phyloP scores from a whole-genome alignment of 2,888 invertebrate species.

The Dermolepida albohirtum region DNA sequence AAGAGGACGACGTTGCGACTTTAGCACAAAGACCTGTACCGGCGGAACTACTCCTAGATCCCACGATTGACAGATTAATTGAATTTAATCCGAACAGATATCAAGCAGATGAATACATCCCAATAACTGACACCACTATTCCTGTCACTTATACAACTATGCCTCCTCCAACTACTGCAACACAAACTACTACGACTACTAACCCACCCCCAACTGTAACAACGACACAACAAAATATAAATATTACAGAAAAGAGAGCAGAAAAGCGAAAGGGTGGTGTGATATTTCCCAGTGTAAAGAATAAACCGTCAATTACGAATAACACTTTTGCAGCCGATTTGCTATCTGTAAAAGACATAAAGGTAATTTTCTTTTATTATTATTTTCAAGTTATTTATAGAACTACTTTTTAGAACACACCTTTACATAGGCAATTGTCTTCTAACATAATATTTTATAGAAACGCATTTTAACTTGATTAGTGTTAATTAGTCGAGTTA shows the following conservation, averaged over 20 bases:
- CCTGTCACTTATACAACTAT: constrained; percentile 61
- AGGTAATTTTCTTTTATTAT: constrained; percentile 69
- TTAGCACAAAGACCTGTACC: constrained; percentile 81
- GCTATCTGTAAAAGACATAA: constrained; percentile 80
- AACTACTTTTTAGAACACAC: neutral
- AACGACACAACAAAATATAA: constrained; percentile 49
- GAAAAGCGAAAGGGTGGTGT: constrained; percentile 81
- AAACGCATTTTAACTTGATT: constrained; percentile 24
- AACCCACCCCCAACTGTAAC: constrained; percentile 49
- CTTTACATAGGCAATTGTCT: constrained; percentile 8
- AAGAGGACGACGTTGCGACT: constrained; percentile 85
- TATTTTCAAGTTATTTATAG: neutral
- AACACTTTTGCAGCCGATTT: constrained; percentile 86
- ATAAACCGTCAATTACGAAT: constrained; percentile 82
- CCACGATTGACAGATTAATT: constrained; percentile 82
- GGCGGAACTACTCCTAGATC: constrained; percentile 79
- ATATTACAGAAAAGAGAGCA: constrained; percentile 65
- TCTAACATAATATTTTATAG: constrained; percentile 10
- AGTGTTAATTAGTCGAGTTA: constrained; percentile 15
- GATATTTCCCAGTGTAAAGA: constrained; percentile 92
- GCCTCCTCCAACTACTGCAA: constrained; percentile 64
- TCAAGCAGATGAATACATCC: constrained; percentile 58
- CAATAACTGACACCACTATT: constrained; percentile 58
- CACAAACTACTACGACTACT: constrained; percentile 45
- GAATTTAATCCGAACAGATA: constrained; percentile 83